Conservation (phyloP, 2,113 vertebrate genomes). For the Lophura nycthemera region DNA sequence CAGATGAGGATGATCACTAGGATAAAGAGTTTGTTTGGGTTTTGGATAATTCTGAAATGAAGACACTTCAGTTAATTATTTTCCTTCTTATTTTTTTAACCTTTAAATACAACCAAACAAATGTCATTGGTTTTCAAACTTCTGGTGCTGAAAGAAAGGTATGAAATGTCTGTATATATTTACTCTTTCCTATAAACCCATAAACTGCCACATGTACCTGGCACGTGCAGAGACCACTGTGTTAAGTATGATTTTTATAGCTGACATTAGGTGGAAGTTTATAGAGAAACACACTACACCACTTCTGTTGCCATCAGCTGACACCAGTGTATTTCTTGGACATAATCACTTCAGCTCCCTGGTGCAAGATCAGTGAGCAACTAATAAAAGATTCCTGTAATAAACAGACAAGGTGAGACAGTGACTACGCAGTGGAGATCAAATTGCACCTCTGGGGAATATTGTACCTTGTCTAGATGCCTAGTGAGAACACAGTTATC, state of each 20-base stretch:
- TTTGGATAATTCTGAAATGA: not conserved
- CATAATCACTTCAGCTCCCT: conserved; percentile 74
- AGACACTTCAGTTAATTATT: not conserved
- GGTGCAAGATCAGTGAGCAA: conserved; percentile 76
- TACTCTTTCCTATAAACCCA: not conserved
- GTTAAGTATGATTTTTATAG: not conserved
- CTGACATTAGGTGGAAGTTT: conserved; percentile 30
- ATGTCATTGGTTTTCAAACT: not conserved
- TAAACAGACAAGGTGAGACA: conserved; percentile 72
- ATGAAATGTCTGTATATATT: not conserved
- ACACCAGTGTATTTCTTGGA: conserved; percentile 56
- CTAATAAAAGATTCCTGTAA: conserved; percentile 80
- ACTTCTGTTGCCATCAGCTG: conserved; percentile 61
- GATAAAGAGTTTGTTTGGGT: not conserved
- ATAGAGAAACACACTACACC: conserved; percentile 27
- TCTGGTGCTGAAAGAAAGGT: not conserved
- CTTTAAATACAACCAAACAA: not conserved
- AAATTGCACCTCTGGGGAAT: conserved; percentile 69
- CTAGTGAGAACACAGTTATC: conserved; percentile 36
- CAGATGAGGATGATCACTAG: not conserved
- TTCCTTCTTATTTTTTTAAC: not conserved
- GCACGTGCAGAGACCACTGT: not conserved
- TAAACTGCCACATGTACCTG: not conserved
- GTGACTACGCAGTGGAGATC: conserved; percentile 75
- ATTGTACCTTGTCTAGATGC: not conserved